Base-by-base conservation (phyloP, 2,113 vertebrate species). In the Heterotilapia buettikoferi region DNA sequence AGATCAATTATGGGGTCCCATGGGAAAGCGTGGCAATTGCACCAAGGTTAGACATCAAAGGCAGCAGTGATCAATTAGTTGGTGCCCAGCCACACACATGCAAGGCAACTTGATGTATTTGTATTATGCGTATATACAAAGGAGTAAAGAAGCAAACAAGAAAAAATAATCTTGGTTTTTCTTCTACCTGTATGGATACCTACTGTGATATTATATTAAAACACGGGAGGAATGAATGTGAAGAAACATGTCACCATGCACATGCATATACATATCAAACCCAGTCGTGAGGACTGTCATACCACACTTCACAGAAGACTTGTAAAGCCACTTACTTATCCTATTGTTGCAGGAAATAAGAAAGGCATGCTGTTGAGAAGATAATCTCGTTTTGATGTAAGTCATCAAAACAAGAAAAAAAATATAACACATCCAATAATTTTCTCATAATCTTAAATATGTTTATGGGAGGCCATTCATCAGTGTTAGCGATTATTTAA, bases 371-470 rank as follows among this genome's bases (percentile, higher is more conserved):
- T 90, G 88, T 81, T 53, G 36, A 84, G 47, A 53, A 88, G 63
- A 93, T 88, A 92, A 89, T 40, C 43, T 6, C 2, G 2, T 63
- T 63, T 63, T 63, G 59, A 63, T 86, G 76, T 71, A 89, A 83
- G 57, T 84, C 45, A 83, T 89, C 11, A 18, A 86, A 79, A 71
- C 38, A 68, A 78, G 47, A 45, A 85, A 61, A 80, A 57, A 71
- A 61, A 36, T 68, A 82, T 87, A 85, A 90, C 71, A 84, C 84
- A 92, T 86, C 24, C 84, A 84, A 80, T 86, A 71, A 87, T 91
- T 92, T 89, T 86, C 91, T 92, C 89, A 84, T 88, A 90, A 92
- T 85, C 82, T 86, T 83, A 89, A 93, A 92, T 90, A 80, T 91
- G 80, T 91, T 94, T 85, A 91, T 90, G 66, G 85, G 54, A 59